Base-by-base conservation (phyloP, 23 tunicate species). In the Aplidium turbinatum region DNA sequence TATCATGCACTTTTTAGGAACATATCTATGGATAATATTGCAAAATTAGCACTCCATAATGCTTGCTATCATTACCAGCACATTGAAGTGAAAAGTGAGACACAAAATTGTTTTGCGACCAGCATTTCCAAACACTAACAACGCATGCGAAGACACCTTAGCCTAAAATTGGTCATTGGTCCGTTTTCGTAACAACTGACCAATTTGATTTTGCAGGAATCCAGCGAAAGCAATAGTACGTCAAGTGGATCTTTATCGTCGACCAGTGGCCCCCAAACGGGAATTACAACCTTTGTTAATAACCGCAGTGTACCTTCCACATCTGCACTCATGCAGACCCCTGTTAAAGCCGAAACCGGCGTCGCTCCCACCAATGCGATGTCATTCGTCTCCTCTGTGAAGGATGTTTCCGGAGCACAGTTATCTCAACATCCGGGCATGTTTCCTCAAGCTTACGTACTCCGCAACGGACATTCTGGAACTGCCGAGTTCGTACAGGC, bases 371-470 rank as follows among this genome's bases (percentile, higher is more conserved):
- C 73, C 35, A 4, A 60, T 3, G 46, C 38, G 56, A 33, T 75
- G 0, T 31, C 61, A n/a, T 81, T 71, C 31, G 87, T 81, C 6
- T 1, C 63, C 5, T 63, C 78, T 13, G 72, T 72, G 38, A 81
- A 72, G 34, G 87, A 81, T 13, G 75, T 81, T 1, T 58, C 47
- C 21, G 64, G 32, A 68, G n/a, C 50, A 25, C 76, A 70, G 58
- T 34, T 74, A 25, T 20, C 82, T 5, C 94, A 87, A 40, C 86
- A 76, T 57, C 80, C 80, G 9, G 96, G 96, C 21, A 88, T 88
- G 96, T 88, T 88, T 60, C 96, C 96, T 1, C 96, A 88, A 60
- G 87, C 87, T 22, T 88, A 88, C 58, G 25, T 88, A 1, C 80
- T 88, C 4, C 86, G 87, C 2, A 88, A 88, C 63, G 92, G 92